Percentiles rank a stretch among this genome's conserved stretches.
phyloP scores from a whole-genome alignment of 2,113 vertebrate species.

The Hydropotes inermis region DNA sequence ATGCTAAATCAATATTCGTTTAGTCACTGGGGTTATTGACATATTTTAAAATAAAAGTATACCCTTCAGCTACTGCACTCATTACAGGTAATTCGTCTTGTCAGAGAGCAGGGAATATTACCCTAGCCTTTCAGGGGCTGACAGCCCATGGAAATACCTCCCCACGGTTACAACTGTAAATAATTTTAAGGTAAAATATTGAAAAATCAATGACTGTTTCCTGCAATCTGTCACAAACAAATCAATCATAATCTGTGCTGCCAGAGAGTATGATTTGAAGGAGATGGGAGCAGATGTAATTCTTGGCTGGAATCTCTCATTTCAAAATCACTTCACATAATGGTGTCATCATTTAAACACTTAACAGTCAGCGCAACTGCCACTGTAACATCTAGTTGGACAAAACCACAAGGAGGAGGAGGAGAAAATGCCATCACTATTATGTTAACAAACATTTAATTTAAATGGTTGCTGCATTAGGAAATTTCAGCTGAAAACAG shows the following conservation, averaged over 20 bases:
- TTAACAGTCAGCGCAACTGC: conserved; percentile 88
- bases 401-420: conserved; percentile 80
- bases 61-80: conserved; percentile 93
- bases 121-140: conserved; percentile 89
- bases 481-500: conserved; percentile 67
- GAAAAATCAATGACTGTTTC: conserved; percentile 99
- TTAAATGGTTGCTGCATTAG: conserved; percentile 73
- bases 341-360: conserved; percentile 98
- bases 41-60: conserved; percentile 98
- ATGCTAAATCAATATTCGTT: conserved; percentile 99
- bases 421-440: conserved; percentile 73
- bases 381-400: conserved; percentile 82
- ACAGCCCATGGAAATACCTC: conserved; percentile 90
- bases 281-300: conserved; percentile 88
- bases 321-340: conserved; percentile 96
- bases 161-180: conserved; percentile 96
- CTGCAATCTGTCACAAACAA: conserved; percentile 96
- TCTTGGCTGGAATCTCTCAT: conserved; percentile 95
- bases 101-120: conserved; percentile 92
- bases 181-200: conserved; percentile 99
- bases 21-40: conserved; percentile 97
- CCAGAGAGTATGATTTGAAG: conserved; percentile 86
- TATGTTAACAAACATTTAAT: conserved; percentile 81
- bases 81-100: conserved; percentile 98
- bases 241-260: conserved; percentile 96